Evolutionary conservation across 2,113 vertebrate genomes (phyloP).

Genomic region (Barnardius zonarius): DNA sequence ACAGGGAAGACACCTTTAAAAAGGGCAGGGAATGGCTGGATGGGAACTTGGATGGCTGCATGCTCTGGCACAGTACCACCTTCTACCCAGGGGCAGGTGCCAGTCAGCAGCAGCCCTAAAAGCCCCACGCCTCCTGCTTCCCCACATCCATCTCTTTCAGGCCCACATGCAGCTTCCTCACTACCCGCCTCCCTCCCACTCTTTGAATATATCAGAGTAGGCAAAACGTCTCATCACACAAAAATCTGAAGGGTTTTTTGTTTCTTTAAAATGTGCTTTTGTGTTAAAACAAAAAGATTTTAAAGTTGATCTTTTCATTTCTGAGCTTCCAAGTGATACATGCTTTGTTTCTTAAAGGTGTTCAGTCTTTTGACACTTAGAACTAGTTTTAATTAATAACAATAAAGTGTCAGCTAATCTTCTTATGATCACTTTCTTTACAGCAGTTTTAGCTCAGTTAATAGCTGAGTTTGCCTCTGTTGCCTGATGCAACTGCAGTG

Average conservation of each 20-base stretch:
- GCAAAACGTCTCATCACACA: neutral
- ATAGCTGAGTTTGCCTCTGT: neutral
- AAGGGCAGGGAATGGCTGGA: neutral
- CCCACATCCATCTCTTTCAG: neutral
- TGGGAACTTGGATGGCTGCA: fast-evolving
- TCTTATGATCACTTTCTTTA: neutral
- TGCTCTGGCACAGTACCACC: fast-evolving
- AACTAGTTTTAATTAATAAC: neutral
- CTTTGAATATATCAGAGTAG: neutral
- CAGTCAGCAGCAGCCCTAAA: neutral
- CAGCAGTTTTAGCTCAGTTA: neutral
- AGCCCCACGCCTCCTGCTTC: neutral
- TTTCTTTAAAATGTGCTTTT: constrained; percentile 26
- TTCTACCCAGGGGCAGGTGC: neutral
- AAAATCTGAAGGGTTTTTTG: neutral
- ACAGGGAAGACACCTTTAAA: fast-evolving
- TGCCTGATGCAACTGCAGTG: neutral
- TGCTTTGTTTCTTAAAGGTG: neutral
- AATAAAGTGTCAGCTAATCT: neutral
- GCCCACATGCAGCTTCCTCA: neutral
- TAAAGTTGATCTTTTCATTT: neutral
- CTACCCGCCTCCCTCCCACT: neutral
- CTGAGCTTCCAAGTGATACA: neutral
- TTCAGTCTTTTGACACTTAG: neutral
- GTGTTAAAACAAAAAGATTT: neutral